These are phyloP conservation scores for Oxygymnocypris stewartii DNA, from an alignment of 2,113 vertebrate species.

Conservation along the genomic window DNA sequence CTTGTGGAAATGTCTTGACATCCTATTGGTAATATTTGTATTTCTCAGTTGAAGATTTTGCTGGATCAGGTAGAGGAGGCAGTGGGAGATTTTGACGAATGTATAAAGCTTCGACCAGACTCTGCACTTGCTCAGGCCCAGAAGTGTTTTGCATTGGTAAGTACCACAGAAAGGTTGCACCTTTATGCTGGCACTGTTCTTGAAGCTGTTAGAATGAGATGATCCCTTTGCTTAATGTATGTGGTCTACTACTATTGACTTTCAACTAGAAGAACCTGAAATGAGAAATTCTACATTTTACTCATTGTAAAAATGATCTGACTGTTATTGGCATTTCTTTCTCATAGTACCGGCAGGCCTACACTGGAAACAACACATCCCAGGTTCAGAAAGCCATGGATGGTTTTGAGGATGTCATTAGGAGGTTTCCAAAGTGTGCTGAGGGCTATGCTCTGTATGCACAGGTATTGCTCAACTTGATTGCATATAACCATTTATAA, in stretches of 20 bases:
- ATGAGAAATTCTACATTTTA: neutral
- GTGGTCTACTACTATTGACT: neutral
- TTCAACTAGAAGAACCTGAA: neutral
- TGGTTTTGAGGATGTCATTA: conserved; percentile 95
- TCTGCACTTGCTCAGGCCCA: conserved; percentile 97
- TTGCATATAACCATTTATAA: neutral
- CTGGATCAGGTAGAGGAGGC: conserved; percentile 98
- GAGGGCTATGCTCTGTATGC: conserved; percentile 97
- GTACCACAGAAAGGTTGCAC: conserved; percentile 50
- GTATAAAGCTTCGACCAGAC: conserved; percentile 92
- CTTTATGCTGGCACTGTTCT: neutral
- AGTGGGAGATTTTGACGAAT: conserved; percentile 96
- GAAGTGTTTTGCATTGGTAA: conserved; percentile 95
- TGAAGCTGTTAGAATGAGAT: neutral
- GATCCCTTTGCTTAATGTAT: neutral
- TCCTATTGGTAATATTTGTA: neutral
- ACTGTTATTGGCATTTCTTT: neutral
- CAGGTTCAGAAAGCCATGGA: conserved; percentile 95
- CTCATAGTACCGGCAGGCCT: conserved; percentile 94
- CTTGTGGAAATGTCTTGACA: neutral
- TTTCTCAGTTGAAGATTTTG: conserved; percentile 90
- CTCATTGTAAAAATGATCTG: neutral
- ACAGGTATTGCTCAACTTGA: conserved; percentile 77
- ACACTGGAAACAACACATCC: conserved; percentile 92
- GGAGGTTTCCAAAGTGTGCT: conserved; percentile 92